phyloP scores from a whole-genome alignment of 2,113 vertebrate genomes.

The Cichladusa arquata region DNA sequence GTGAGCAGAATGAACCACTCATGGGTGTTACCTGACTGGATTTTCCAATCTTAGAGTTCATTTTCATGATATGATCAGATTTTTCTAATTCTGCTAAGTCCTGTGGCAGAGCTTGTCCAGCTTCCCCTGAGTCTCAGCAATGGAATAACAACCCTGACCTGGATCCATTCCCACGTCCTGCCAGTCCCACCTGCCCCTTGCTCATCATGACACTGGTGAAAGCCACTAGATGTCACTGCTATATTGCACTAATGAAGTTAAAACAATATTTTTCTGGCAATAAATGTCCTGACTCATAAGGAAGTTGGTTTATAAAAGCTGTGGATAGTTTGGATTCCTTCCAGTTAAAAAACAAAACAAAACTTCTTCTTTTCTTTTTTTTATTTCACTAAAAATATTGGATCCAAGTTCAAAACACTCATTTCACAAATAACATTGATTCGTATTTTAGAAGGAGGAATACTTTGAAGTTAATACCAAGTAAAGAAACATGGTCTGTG shows the following conservation, averaged over 20 bases:
- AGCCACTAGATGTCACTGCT: slow-evolving; percentile 67
- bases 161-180: not conserved
- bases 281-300: slow-evolving; percentile 68
- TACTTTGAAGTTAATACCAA: slow-evolving; percentile 60
- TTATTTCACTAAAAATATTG: slow-evolving; percentile 45
- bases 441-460: slow-evolving; percentile 48
- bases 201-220: not conserved
- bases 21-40: not conserved
- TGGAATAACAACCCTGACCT: not conserved
- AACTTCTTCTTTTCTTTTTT: not conserved
- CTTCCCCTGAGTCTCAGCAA: not conserved
- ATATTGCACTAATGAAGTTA: slow-evolving; percentile 30
- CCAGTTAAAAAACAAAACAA: slow-evolving; percentile 57
- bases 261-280: slow-evolving; percentile 69
- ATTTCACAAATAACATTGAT: slow-evolving; percentile 55
- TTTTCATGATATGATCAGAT: not conserved
- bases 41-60: not conserved
- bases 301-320: slow-evolving; percentile 59
- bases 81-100: not conserved
- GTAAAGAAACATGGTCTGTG: slow-evolving; percentile 41
- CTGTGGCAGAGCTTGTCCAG: not conserved
- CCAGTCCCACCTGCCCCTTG: not conserved
- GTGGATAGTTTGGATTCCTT: slow-evolving; percentile 56
- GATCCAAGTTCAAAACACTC: slow-evolving; percentile 61
- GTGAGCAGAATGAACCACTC: not conserved